These are phyloP conservation scores for Steinernema hermaphroditum DNA, from an alignment of 2,888 invertebrate genomes.

Conservation along the genomic window DNA sequence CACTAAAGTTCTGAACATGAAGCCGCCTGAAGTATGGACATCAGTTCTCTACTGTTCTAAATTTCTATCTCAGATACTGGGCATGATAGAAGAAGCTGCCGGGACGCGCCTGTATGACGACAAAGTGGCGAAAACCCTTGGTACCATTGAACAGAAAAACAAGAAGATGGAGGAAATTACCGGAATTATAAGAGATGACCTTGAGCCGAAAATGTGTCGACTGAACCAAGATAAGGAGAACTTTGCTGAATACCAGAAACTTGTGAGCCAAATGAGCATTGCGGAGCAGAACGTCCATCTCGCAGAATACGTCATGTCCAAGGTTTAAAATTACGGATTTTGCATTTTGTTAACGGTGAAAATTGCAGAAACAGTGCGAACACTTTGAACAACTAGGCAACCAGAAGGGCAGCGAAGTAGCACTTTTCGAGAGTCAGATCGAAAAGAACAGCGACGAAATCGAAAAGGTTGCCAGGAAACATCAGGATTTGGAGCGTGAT, in stretches of 20 bases:
- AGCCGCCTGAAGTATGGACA: conserved; percentile 81
- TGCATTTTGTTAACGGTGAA: not conserved
- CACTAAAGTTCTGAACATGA: conserved; percentile 97
- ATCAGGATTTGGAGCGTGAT: not conserved
- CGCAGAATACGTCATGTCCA: not conserved
- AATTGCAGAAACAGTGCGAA: not conserved
- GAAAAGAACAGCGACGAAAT: not conserved
- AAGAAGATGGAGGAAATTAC: conserved; percentile 81
- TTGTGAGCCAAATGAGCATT: not conserved
- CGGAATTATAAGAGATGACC: not conserved
- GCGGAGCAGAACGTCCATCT: not conserved
- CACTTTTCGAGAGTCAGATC: not conserved
- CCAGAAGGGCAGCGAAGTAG: not conserved
- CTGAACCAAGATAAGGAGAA: not conserved
- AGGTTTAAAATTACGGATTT: not conserved
- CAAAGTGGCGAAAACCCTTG: conserved; percentile 83
- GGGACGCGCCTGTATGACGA: conserved; percentile 94
- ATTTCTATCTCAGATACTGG: conserved; percentile 74
- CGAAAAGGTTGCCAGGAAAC: not conserved
- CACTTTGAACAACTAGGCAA: not conserved
- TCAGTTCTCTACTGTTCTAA: not conserved
- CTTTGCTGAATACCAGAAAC: not conserved
- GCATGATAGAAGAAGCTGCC: conserved; percentile 98
- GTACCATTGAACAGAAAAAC: conserved; percentile 88
- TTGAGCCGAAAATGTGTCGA: not conserved